These are phyloP conservation scores for Tipula unca DNA, from an alignment of 2,888 invertebrate species.

Conservation along the genomic window DNA sequence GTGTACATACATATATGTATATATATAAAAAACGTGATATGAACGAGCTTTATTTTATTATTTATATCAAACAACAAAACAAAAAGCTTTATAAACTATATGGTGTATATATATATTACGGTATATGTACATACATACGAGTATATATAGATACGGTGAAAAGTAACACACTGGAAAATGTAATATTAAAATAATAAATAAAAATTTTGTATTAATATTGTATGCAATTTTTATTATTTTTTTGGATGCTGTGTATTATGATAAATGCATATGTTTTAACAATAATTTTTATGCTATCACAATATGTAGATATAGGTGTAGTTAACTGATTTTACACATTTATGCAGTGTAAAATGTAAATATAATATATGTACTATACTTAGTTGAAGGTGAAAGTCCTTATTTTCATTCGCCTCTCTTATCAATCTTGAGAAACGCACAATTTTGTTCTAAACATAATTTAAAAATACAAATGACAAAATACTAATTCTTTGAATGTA, in stretches of 20 bases:
- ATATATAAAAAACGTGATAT: background rate
- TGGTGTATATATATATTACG: background rate
- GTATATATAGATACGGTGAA: background rate
- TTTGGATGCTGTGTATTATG: background rate
- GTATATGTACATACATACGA: background rate
- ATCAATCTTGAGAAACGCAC: background rate
- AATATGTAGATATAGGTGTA: too few species aligned
- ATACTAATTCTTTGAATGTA: background rate
- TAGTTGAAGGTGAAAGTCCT: background rate
- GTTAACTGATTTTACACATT: background rate
- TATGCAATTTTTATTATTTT: background rate
- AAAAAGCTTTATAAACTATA: slow-evolving; percentile 3
- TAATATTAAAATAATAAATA: slow-evolving; percentile 14
- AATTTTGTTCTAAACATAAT: background rate
- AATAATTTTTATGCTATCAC: background rate
- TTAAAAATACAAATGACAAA: background rate
- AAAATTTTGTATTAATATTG: background rate
- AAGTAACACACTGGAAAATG: slow-evolving; percentile 8
- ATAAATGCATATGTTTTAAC: background rate
- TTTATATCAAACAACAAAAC: background rate
- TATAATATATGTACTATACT: background rate
- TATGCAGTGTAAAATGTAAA: background rate
- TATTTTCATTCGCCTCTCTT: background rate
- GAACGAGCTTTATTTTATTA: background rate
- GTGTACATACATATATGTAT: background rate